Evolutionary conservation across 1,140 invertebrate species (phyloP).

Genomic region (Cyclina sinensis): DNA sequence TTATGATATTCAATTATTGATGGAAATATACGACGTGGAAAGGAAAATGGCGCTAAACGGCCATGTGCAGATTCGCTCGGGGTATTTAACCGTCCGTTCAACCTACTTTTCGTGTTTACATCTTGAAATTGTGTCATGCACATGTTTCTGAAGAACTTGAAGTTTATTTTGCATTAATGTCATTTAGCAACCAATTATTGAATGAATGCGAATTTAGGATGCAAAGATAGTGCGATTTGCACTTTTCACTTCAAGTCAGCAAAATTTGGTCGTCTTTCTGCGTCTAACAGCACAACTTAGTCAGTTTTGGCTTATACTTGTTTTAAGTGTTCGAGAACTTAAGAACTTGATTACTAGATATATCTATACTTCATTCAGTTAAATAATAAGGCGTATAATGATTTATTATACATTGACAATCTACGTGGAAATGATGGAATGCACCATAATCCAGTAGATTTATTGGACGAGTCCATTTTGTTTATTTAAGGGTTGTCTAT

Average conservation of each 20-base stretch:
- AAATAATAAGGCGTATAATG: no score
- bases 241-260: neutral
- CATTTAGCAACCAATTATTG: neutral
- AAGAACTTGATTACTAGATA: no score
- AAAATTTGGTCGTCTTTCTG: neutral
- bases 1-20: neutral
- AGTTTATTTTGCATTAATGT: neutral
- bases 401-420: neutral
- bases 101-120: slow-evolving; percentile 67
- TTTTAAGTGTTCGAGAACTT: no score
- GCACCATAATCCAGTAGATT: slow-evolving; percentile 42
- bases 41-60: slow-evolving; percentile 52
- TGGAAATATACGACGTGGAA: neutral
- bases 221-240: neutral
- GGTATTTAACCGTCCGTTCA: slow-evolving; percentile 65
- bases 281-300: neutral
- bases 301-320: no score
- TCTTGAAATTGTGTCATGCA: slow-evolving; percentile 65
- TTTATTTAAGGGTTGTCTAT: slow-evolving; percentile 32
- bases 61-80: slow-evolving; percentile 61
- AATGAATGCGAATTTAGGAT: neutral
- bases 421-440: slow-evolving; percentile 63
- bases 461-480: slow-evolving; percentile 57
- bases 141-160: slow-evolving; percentile 22
- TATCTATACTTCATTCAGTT: no score